Evolutionary conservation across 1,140 invertebrate genomes (phyloP).

Genomic region (Zelostemma sp.): DNA sequence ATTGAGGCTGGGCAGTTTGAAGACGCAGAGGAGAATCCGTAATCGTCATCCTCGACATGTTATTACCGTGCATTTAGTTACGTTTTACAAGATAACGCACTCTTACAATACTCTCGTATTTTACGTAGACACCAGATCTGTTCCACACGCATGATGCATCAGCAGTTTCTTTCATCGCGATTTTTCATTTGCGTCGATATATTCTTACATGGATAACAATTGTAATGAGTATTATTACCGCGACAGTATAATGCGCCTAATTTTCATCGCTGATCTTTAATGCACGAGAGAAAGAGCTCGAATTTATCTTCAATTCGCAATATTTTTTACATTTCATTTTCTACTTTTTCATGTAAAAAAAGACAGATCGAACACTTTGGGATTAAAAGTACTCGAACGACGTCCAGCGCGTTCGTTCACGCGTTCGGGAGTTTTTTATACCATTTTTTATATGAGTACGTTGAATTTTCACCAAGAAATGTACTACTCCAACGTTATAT

Average conservation of each 20-base stretch:
- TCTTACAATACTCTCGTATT: conserved; percentile 40
- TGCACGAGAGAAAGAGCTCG: neutral
- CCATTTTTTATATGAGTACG: conserved; percentile 42
- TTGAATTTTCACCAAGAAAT: conserved; percentile 36
- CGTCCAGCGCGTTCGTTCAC: conserved; percentile 11
- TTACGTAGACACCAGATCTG: conserved; percentile 21
- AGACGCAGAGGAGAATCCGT: conserved; percentile 71
- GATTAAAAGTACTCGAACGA: conserved; percentile 14
- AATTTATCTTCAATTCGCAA: conserved; percentile 17
- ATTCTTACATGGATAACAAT: neutral
- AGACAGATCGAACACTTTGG: conserved; percentile 4
- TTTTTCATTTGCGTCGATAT: conserved; percentile 5
- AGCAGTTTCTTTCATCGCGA: conserved; percentile 6
- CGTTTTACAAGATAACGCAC: conserved; percentile 31
- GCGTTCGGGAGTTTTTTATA: conserved; percentile 37
- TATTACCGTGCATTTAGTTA: conserved; percentile 63
- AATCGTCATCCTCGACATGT: conserved; percentile 45
- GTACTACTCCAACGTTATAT: conserved; percentile 23
- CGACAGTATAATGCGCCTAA: neutral
- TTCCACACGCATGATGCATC: conserved; percentile 11
- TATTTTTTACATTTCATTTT: conserved; percentile 21
- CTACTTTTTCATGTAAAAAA: neutral
- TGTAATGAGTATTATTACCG: neutral
- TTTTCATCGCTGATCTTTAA: neutral
- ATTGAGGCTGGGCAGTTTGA: conserved; percentile 73